Evolutionary conservation across 2,797 vertebrate genomes (phyloP), one percentile per base, ranked within the genome.

Genomic region (Lophotriccus pileatus): DNA sequence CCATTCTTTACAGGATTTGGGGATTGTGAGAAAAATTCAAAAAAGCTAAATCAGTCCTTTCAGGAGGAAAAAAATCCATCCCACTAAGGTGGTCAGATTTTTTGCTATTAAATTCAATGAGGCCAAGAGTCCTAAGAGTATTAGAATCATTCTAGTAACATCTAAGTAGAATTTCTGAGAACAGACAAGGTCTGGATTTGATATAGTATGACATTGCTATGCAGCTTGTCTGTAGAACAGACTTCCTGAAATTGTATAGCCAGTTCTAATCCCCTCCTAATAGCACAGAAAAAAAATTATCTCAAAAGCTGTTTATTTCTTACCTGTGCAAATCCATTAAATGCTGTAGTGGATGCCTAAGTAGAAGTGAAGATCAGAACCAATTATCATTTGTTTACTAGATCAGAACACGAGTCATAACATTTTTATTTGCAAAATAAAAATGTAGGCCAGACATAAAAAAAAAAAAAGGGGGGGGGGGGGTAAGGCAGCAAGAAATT

Each of bases 311-410:
- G 30, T 53, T 64, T 60, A 87, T 79, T 92, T 91, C 97, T 98
- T 98, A 99, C 99, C 98, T 99, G 98, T 50, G 98, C 96, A 91
- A 99, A 98, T 98, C 98, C 98, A 96, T 99, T 99, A 97, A 99
- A 99, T 56, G 98, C 97, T 94, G 97, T 97, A 95, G 96, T 98
- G 88, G 98, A 95, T 82, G 97, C 98, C 98, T 99, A 97, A 96
- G 97, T 89, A 95, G 89, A 98, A 98, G 97, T 83, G 82, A 94
- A 98, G 95, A 98, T 96, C 69, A 95, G 75, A 98, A 95, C 86
- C 96, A 76, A 75, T 95, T 85, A 89, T 44, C 11, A 55, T 98
- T 78, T 94, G 96, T 96, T 97, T 95, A 89, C 64, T 59, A 81
- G 75, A 80, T 34, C 8, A 17, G 3, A 78, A 87, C 44, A 70